phyloP scores from a whole-genome alignment of 2,888 invertebrate species.

The Endomychus coccineus region DNA sequence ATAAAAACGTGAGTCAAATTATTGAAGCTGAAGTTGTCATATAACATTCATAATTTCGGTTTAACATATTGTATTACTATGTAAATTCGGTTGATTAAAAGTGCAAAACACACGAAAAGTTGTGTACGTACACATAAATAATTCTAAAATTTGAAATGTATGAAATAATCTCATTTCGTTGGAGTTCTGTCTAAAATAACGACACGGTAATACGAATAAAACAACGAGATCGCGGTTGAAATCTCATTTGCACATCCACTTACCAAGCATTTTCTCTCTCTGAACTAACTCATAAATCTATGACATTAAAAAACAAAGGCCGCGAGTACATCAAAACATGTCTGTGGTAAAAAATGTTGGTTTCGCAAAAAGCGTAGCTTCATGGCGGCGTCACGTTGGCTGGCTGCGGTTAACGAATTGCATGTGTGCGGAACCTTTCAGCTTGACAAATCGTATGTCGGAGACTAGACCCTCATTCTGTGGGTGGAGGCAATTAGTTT shows the following conservation, averaged over 20 bases:
- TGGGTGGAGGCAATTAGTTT: slow-evolving; percentile 38
- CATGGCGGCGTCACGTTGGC: slow-evolving; percentile 43
- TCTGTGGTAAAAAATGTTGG: slow-evolving; percentile 39
- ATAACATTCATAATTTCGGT: no score
- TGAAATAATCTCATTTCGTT: no score
- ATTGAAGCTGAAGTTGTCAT: no score
- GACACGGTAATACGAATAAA: no score
- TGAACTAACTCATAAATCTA: slow-evolving; percentile 37
- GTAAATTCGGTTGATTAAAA: not conserved
- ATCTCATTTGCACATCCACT: slow-evolving; percentile 40
- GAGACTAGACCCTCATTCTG: slow-evolving; percentile 30
- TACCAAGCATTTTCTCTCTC: slow-evolving; percentile 31
- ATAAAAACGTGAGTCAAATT: no score
- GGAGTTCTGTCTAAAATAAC: no score
- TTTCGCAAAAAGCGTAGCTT: slow-evolving; percentile 38
- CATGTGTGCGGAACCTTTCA: slow-evolving; percentile 46
- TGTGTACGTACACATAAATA: no score
- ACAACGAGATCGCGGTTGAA: slow-evolving; percentile 29
- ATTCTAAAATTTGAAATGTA: no score
- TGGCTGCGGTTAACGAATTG: slow-evolving; percentile 43
- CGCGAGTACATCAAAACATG: slow-evolving; percentile 42
- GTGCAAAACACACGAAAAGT: not conserved
- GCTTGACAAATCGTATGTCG: slow-evolving; percentile 44
- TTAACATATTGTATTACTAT: no score
- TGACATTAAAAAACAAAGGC: slow-evolving; percentile 40